These are phyloP conservation scores for Geothlypis trichas DNA, from an alignment of 2,113 vertebrate genomes.

Conservation along the genomic window DNA sequence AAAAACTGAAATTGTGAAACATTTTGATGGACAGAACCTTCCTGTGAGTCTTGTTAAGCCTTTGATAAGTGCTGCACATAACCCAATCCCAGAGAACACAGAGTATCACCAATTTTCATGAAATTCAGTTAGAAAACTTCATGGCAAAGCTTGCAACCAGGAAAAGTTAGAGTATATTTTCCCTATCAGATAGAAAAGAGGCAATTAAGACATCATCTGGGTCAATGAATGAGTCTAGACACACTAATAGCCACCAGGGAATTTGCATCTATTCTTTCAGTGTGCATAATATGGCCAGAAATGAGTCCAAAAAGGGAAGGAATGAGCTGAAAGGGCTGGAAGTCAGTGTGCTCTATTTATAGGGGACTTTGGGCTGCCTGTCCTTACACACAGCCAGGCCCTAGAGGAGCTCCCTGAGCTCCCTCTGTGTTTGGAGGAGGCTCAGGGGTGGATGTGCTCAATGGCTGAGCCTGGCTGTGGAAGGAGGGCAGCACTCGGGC, in stretches of 20 bases:
- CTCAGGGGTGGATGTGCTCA: neutral
- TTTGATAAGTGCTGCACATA: neutral
- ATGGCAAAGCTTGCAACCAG: neutral
- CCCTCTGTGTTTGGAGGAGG: neutral
- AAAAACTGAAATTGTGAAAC: neutral
- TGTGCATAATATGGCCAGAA: neutral
- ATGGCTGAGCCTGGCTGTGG: neutral
- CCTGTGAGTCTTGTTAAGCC: neutral
- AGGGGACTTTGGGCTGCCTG: neutral
- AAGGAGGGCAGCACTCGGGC: neutral
- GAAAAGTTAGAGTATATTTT: conserved; percentile 2
- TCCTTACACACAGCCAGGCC: neutral
- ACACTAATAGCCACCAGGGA: conserved; percentile 16
- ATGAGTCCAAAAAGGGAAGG: conserved; percentile 18
- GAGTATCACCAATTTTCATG: neutral
- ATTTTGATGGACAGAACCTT: neutral
- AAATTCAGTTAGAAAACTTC: neutral
- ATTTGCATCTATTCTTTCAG: conserved; percentile 15
- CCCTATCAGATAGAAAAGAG: neutral
- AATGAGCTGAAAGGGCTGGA: neutral
- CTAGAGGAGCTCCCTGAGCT: neutral
- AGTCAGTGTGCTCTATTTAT: neutral
- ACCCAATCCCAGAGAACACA: neutral
- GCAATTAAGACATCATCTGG: conserved; percentile 54
- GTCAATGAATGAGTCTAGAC: conserved; percentile 64